Evolutionary conservation across 2,888 invertebrate genomes (phyloP), one percentile per base, ranked within the genome.

Genomic region (Acleris emargana): DNA sequence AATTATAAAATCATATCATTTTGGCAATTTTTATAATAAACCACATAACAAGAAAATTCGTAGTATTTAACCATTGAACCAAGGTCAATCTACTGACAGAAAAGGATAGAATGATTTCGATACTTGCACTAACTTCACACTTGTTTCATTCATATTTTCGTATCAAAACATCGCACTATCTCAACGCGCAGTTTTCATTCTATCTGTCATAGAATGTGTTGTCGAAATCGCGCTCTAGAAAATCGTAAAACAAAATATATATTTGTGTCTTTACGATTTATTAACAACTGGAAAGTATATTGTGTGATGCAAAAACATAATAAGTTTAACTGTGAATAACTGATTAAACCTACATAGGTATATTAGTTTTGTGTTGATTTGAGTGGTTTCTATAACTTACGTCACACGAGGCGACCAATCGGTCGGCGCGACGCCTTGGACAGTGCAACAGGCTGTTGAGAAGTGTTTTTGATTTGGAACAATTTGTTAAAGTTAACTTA

Each of bases 371-470:
- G 82, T 86, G 84, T 82, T 78, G 78, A 81, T 78, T 84, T 75
- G 79, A 89, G 87, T 86, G 82, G 79, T 83, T 81, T 82, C 77
- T 82, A 84, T 86, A 82, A 88, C 87, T 87, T 81, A 92, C 91
- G 91, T 91, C 91, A 91, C 83, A 63, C 70, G 74, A 73, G 72
- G 73, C 79, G 82, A 78, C 88, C 89, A 88, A 90, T 89, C 87
- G 76, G 80, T 84, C 82, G 81, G 80, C 85, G 86, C 82, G 81
- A 80, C 85, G 86, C 74, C 69, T 71, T 74, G 73, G 72, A 76
- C 72, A 74, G 72, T 77, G 77, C 76, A 77, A 76, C 75, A 74
- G 75, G 75, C 70, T 70, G 71, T 64, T 66, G 58, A 58, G 63
- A 60, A 73, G 74, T 68, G 78, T 85, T 82, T 84, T 81, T 82